Conservation (phyloP, 2,113 vertebrate species). For the Gobio gobio region DNA sequence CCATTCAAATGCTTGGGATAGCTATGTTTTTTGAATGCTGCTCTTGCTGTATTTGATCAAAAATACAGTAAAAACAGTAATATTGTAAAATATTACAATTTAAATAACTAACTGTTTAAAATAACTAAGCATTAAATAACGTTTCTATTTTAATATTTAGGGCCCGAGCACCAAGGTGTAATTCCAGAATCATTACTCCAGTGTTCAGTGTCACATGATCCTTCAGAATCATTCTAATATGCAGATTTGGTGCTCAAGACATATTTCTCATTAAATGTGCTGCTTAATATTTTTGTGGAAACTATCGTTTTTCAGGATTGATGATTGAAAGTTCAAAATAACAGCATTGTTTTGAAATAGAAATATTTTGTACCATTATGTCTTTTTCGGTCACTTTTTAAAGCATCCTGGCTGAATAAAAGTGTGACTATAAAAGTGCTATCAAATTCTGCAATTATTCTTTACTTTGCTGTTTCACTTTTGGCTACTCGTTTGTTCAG, state of each 20-base stretch:
- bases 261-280: too few species aligned
- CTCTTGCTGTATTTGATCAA: neutral
- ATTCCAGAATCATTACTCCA: neutral
- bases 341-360: neutral
- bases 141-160: neutral
- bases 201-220: too few species aligned
- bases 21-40: neutral
- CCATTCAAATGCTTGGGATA: neutral
- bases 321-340: neutral
- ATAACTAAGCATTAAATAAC: neutral
- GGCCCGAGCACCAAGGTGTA: too few species aligned
- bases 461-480: too few species aligned
- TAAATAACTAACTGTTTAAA: neutral
- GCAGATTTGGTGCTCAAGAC: neutral
- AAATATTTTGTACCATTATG: too few species aligned
- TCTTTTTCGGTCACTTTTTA: too few species aligned
- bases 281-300: neutral
- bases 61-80: neutral
- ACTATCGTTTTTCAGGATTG: neutral
- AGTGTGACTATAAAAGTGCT: too few species aligned
- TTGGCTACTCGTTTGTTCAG: too few species aligned
- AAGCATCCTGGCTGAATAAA: too few species aligned
- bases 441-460: too few species aligned
- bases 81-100: neutral
- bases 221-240: neutral